Evolutionary conservation across 2,113 vertebrate genomes (phyloP).

Genomic region (Oplegnathus fasciatus): DNA sequence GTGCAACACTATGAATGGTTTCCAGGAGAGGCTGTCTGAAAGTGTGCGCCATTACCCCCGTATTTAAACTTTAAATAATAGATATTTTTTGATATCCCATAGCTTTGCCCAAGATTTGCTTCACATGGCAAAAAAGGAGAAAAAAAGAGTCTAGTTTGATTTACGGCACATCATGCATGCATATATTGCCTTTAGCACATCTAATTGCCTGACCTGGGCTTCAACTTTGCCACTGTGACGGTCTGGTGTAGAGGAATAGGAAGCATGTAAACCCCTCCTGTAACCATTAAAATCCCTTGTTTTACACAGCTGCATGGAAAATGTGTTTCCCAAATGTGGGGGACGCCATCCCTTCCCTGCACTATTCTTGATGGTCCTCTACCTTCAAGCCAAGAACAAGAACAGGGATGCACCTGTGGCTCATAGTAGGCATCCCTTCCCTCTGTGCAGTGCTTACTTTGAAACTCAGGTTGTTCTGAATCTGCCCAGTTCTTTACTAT

Average conservation of each 20-base stretch:
- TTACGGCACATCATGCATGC: not conserved
- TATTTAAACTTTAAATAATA: not conserved
- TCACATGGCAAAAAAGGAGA: not conserved
- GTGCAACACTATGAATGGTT: not conserved
- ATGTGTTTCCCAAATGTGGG: constrained; percentile 74
- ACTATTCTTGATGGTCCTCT: not conserved
- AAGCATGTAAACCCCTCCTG: constrained; percentile 36
- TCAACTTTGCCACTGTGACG: constrained; percentile 16
- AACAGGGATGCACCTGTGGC: constrained; percentile 62
- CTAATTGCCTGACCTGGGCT: constrained; percentile 14
- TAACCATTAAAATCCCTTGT: constrained; percentile 57
- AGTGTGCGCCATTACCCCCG: not conserved
- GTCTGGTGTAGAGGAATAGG: not conserved
- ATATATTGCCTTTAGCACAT: not conserved
- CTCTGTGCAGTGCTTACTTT: not conserved
- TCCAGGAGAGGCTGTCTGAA: not conserved
- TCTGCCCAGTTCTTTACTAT: constrained; percentile 1
- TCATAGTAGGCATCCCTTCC: not conserved
- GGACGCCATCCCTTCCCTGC: constrained; percentile 2
- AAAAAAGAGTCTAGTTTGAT: not conserved
- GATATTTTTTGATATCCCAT: too few relatives aligned
- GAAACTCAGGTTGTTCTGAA: not conserved
- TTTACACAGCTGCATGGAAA: constrained; percentile 38
- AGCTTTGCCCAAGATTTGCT: not conserved
- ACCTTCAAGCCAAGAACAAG: constrained; percentile 41